phyloP scores from a whole-genome alignment of 2,797 vertebrate species.

The Ambastaia sidthimunki region DNA sequence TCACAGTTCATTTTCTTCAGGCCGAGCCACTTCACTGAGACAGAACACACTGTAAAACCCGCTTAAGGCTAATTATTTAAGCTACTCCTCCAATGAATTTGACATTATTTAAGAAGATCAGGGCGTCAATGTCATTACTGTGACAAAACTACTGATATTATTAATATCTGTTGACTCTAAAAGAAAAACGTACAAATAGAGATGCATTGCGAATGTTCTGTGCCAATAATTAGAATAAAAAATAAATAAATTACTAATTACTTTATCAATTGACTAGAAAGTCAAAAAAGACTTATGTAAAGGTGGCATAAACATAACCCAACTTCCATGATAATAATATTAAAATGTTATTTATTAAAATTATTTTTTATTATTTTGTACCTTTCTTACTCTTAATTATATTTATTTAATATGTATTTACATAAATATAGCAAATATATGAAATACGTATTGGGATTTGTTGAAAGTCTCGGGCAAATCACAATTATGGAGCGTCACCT shows the following conservation, averaged over 20 bases:
- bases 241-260: neutral
- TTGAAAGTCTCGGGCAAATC: neutral
- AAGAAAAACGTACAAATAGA: neutral
- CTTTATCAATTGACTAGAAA: neutral
- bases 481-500: neutral
- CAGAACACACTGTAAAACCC: conserved; percentile 29
- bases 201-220: neutral
- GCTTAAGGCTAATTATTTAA: conserved; percentile 33
- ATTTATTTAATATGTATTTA: too few species aligned
- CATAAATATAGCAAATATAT: too few species aligned
- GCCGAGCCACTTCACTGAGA: conserved; percentile 17
- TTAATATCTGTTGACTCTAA: neutral
- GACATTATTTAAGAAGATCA: conserved; percentile 37
- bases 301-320: neutral
- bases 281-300: neutral
- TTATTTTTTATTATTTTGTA: too few species aligned
- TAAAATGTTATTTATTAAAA: neutral
- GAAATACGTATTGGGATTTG: too few species aligned
- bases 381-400: too few species aligned
- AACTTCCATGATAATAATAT: neutral
- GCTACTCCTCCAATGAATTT: conserved; percentile 20
- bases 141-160: conserved; percentile 18
- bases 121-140: neutral
- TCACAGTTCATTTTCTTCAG: conserved; percentile 17
- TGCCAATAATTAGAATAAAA: neutral